These are phyloP conservation scores for Lissocephala sabroskyi DNA, from an alignment of 2,888 invertebrate species.

Conservation along the genomic window DNA sequence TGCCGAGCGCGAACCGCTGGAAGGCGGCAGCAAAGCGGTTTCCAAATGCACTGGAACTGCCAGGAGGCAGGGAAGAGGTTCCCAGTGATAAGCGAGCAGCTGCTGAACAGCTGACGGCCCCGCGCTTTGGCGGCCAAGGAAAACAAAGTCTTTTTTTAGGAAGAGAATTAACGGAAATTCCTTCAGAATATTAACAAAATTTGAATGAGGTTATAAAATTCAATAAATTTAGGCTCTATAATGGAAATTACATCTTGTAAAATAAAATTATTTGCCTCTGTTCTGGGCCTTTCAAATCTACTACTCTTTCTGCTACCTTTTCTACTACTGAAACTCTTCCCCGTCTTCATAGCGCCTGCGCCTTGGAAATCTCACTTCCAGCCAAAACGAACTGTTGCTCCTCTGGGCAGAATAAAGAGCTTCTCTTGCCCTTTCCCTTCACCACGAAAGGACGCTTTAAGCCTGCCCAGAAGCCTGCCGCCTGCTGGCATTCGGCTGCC, in stretches of 20 bases:
- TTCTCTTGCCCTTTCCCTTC: slow-evolving; percentile 1
- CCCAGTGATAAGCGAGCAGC: slow-evolving; percentile 42
- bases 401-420: slow-evolving; percentile 3
- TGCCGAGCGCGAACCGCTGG: slow-evolving; percentile 6
- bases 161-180: too few species aligned
- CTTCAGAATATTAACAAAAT: too few species aligned
- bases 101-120: slow-evolving; percentile 43
- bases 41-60: slow-evolving; percentile 12
- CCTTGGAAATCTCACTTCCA: slow-evolving; percentile 35
- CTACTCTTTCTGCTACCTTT: slow-evolving; percentile 10
- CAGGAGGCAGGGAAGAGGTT: background rate
- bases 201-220: too few species aligned
- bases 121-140: too few species aligned
- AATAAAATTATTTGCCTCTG: too few species aligned
- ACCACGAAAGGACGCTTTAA: slow-evolving; percentile 26
- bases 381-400: slow-evolving; percentile 57
- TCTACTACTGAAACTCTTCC: background rate
- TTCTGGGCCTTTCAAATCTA: background rate
- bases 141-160: too few species aligned
- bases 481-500: too few species aligned
- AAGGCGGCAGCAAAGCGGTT: slow-evolving; percentile 18
- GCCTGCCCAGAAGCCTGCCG: too few species aligned
- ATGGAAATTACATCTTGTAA: too few species aligned
- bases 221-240: too few species aligned
- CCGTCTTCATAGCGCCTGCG: slow-evolving; percentile 36